Evolutionary conservation across 1,140 invertebrate genomes (phyloP).

Genomic region (Hyles euphorbiae): DNA sequence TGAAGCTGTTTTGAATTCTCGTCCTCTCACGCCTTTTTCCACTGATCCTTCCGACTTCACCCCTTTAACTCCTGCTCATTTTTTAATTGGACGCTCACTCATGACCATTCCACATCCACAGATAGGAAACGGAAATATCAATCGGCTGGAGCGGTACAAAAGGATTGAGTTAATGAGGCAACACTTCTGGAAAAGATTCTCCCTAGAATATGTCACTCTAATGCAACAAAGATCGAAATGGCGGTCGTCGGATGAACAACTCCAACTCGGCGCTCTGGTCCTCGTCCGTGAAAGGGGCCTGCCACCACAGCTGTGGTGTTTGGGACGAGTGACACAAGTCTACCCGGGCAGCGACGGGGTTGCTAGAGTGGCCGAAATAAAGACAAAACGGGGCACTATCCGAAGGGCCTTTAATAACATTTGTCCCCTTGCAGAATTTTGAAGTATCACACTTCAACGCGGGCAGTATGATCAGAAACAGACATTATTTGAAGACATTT

Average conservation of each 20-base stretch:
- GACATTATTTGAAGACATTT: too few relatives aligned
- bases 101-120: constrained; percentile 10
- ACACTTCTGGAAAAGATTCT: constrained; percentile 30
- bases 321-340: constrained; percentile 30
- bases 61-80: constrained; percentile 19
- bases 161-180: constrained; percentile 8
- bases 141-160: constrained; percentile 11
- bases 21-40: constrained; percentile 17
- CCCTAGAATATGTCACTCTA: constrained; percentile 19
- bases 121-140: constrained; percentile 5
- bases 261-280: constrained; percentile 12
- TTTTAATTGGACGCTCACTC: constrained; percentile 21
- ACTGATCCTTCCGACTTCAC: constrained; percentile 12
- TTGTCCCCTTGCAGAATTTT: constrained; percentile 16
- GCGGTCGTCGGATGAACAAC: constrained; percentile 11
- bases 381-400: constrained; percentile 23
- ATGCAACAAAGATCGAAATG: constrained; percentile 26
- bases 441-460: too few relatives aligned
- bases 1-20: constrained; percentile 21
- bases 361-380: constrained; percentile 30
- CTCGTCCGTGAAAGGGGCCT: constrained; percentile 16
- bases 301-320: constrained; percentile 18
- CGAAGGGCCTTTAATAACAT: constrained; percentile 23
- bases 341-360: constrained; percentile 32
- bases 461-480: too few relatives aligned